Conservation (phyloP, 2,113 vertebrate genomes). For the Cathartes aura region DNA sequence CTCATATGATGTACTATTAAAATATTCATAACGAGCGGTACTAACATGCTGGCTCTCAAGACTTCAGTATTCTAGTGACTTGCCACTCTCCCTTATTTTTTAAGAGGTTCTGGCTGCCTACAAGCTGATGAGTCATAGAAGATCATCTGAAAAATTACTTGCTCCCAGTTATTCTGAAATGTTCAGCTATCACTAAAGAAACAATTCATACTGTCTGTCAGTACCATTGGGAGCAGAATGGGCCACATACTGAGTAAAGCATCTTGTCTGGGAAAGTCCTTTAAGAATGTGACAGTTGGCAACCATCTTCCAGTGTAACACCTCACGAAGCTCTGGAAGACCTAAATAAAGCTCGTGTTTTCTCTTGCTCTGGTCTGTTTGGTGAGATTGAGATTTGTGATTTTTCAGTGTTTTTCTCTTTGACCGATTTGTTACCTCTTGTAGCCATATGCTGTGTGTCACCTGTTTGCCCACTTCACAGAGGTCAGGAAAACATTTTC, state of each 20-base stretch:
- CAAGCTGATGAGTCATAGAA: background rate
- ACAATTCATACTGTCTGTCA: background rate
- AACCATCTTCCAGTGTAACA: background rate
- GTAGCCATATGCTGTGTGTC: background rate
- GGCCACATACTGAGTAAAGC: background rate
- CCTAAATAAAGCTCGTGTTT: background rate
- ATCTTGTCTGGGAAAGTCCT: background rate
- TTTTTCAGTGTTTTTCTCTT: background rate
- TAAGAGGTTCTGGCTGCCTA: background rate
- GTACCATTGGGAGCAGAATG: background rate
- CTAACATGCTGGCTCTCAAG: background rate
- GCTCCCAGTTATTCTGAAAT: background rate
- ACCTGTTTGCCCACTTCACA: background rate
- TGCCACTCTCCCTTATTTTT: background rate
- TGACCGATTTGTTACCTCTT: background rate
- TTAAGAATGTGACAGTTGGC: background rate
- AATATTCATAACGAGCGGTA: background rate
- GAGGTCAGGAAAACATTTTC: background rate
- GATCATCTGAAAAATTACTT: background rate
- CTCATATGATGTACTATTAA: background rate
- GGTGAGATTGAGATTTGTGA: background rate
- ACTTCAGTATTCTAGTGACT: background rate
- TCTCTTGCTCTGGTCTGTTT: background rate
- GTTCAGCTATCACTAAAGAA: background rate
- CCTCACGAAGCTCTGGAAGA: background rate